Base-by-base conservation (phyloP, 2,888 invertebrate species). In the Ethmia dodecea region DNA sequence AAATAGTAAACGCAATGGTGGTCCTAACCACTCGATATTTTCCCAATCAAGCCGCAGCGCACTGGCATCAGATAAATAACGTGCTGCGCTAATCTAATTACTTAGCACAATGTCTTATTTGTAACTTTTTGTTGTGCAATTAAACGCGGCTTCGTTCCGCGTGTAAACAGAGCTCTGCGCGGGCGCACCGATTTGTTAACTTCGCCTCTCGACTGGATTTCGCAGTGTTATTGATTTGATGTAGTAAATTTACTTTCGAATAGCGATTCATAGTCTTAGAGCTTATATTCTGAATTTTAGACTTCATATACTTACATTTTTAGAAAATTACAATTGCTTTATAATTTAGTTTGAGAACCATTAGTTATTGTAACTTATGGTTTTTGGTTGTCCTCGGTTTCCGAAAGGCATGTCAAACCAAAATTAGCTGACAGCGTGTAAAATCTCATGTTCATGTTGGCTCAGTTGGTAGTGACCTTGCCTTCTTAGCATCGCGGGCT, bases 31-130 rank as follows among this genome's bases (percentile, higher is more conserved):
- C 25, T 25, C 10, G n/a, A n/a, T n/a, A n/a, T n/a, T n/a, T n/a
- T n/a, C n/a, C n/a, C n/a, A 22, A 22, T 22, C n/a, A n/a, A 22
- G 22, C 22, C n/a, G 9, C 8, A 22, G 8, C 22, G 8, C 22
- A 8, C 38, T 28, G 14, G 22, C 35, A 32, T 34, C 42, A 52
- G 47, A 62, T 60, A 67, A 67, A 67, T 68, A 72, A 65, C 74
- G 63, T 64, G 68, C 71, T 73, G 74, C 31, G 75, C 61, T 80
- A 80, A 81, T 80, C 80, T 80, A 80, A 80, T 81, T 80, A 81
- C 72, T 78, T 81, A 79, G 65, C 76, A 62, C 78, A 77, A 81
- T 72, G 79, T 80, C 81, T 81, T 80, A 78, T 76, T 81, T 74
- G 76, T 75, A 67, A 64, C 58, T 66, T 74, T 66, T 75, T 71